These are phyloP conservation scores for Tupiocoris notatus DNA, from an alignment of 2,888 invertebrate species.

Conservation along the genomic window DNA sequence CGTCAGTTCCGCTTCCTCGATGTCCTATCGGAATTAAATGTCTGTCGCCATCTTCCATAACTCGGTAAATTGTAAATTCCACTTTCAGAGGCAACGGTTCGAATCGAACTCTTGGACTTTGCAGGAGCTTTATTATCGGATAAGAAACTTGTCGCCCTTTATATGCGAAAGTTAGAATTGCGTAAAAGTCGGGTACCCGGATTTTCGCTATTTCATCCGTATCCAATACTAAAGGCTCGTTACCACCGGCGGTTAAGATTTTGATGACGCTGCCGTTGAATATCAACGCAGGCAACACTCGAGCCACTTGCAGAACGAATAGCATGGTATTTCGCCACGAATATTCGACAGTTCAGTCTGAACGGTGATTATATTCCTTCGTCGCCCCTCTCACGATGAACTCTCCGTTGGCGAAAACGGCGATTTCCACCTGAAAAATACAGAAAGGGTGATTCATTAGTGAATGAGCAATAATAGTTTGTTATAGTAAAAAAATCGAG, in stretches of 20 bases:
- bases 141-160: neutral
- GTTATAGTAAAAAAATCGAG: too few species aligned
- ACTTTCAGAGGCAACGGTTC: neutral
- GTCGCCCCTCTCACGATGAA: neutral
- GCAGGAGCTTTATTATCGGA: neutral
- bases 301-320: neutral
- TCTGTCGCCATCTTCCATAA: neutral
- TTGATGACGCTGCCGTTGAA: conserved; percentile 5
- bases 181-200: neutral
- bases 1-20: conserved; percentile 10
- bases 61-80: neutral
- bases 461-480: too few species aligned
- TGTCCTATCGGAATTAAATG: neutral
- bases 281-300: conserved; percentile 3
- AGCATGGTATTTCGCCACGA: neutral
- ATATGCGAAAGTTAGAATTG: neutral
- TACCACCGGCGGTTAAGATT: neutral
- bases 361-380: neutral
- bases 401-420: neutral
- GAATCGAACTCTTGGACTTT: neutral
- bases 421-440: neutral
- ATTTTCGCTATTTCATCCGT: neutral
- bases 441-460: too few species aligned
- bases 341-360: neutral
- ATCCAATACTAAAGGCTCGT: neutral